Evolutionary conservation across 2,113 vertebrate genomes (phyloP).

Genomic region (Halcyon senegalensis): DNA sequence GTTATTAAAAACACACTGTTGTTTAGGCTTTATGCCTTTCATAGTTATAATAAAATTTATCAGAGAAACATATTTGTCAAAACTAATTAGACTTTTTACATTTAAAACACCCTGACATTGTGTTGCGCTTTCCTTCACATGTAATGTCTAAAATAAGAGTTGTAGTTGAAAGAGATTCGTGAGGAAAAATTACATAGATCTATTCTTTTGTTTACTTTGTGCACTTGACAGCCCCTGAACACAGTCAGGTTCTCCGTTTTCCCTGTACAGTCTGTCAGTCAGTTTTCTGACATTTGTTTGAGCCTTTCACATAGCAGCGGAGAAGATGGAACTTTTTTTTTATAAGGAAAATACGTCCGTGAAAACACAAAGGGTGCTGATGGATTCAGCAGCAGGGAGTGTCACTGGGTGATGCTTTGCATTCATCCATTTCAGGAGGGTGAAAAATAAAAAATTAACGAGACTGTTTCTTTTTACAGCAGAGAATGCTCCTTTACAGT

Average conservation of each 20-base stretch:
- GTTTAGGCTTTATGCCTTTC: not conserved
- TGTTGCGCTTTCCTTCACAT: not conserved
- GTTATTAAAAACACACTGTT: not conserved
- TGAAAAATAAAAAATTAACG: not conserved
- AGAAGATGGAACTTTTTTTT: not conserved
- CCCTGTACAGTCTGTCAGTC: slow-evolving; percentile 47
- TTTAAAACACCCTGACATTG: not conserved
- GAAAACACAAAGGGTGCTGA: not conserved
- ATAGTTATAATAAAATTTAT: not conserved
- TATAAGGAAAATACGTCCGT: not conserved
- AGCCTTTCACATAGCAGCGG: not conserved
- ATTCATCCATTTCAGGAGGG: not conserved
- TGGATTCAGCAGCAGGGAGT: not conserved
- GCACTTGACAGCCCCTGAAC: slow-evolving; percentile 43
- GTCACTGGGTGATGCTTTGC: not conserved
- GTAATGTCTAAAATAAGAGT: not conserved
- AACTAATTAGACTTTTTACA: not conserved
- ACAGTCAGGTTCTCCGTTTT: not conserved
- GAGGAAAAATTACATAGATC: slow-evolving; percentile 44
- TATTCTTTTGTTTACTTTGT: slow-evolving; percentile 43
- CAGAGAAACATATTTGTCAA: not conserved
- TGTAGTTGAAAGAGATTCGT: not conserved
- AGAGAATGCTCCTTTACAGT: not conserved
- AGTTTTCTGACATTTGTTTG: slow-evolving; percentile 39
- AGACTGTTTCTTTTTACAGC: not conserved